A percentile compares a stretch with the other conserved stretches of the same genome.
These are phyloP conservation scores for Xylocampa areola DNA, from an alignment of 2,888 invertebrate genomes.

Conservation along the genomic window DNA sequence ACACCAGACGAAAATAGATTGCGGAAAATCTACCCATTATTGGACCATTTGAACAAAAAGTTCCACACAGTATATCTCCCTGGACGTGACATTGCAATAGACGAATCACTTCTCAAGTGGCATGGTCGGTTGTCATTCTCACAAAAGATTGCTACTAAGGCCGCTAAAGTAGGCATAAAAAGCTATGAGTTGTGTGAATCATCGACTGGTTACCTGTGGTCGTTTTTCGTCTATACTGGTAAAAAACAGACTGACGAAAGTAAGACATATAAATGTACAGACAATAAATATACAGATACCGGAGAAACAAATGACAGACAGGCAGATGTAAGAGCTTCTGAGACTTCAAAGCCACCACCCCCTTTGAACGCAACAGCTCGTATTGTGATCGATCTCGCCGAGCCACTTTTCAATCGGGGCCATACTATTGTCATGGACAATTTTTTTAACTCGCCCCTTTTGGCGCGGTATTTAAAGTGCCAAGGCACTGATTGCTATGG, in stretches of 20 bases:
- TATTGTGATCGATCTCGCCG: conserved; percentile 16
- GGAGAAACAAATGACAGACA: conserved; percentile 5
- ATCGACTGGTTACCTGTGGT: conserved; percentile 20
- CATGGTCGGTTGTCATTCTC: conserved; percentile 20
- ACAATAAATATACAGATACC: too few relatives aligned
- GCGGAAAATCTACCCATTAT: conserved; percentile 16
- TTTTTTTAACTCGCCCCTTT: conserved; percentile 18
- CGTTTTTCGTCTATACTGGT: conserved; percentile 20
- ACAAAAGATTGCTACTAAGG: conserved; percentile 23
- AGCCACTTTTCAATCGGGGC: conserved; percentile 4
- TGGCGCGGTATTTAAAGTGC: conserved; percentile 9
- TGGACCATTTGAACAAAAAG: conserved; percentile 18
- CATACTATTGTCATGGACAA: conserved; percentile 22
- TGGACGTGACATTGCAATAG: conserved; percentile 24
- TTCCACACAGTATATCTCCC: conserved; percentile 22
- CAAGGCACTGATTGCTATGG: conserved; percentile 16
- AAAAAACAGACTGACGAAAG: conserved; percentile 10
- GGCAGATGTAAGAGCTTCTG: background rate
- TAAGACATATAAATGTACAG: too few relatives aligned
- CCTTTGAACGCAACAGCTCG: conserved; percentile 5
- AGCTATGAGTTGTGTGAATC: conserved; percentile 28
- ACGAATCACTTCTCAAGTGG: conserved; percentile 23
- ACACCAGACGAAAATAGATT: conserved; percentile 20
- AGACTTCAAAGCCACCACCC: conserved; percentile 9
- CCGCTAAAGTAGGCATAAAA: conserved; percentile 22